A percentile compares a stretch with the other conserved stretches of the same genome.
These are phyloP conservation scores for Tethya wilhelma DNA, from an alignment of 37 sponge, comb jelly and placozoan species.

Conservation along the genomic window DNA sequence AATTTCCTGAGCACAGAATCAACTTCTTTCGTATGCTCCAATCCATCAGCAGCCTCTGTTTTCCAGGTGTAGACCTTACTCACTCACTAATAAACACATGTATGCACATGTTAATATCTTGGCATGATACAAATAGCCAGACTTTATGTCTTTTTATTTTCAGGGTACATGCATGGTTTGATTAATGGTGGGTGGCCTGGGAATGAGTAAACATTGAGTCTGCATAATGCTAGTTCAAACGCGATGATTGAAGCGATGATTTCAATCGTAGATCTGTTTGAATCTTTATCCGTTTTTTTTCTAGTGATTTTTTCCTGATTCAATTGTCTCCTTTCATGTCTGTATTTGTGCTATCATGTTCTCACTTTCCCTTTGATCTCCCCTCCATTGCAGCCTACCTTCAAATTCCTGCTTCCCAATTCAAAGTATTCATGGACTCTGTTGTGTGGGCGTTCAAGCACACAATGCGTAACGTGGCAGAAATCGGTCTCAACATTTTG, in stretches of 20 bases:
- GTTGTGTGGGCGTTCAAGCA: conserved; percentile 98
- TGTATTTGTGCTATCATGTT: neutral
- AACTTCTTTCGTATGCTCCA: conserved; percentile 95
- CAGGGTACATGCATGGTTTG: no score
- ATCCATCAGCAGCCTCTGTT: conserved; percentile 84
- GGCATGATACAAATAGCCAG: no score
- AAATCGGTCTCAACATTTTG: conserved; percentile 83
- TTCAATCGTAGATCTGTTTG: no score
- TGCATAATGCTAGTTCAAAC: no score
- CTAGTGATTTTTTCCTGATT: neutral
- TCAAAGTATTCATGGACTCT: conserved; percentile 91
- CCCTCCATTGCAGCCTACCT: conserved; percentile 68
- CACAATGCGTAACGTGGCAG: conserved; percentile 97
- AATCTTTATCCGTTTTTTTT: neutral
- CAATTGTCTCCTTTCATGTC: neutral
- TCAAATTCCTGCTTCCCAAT: conserved; percentile 82
- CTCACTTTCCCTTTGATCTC: neutral
- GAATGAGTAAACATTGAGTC: no score
- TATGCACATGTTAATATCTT: no score
- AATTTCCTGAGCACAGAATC: conserved; percentile 94
- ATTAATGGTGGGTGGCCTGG: no score
- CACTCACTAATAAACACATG: no score
- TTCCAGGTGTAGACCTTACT: conserved; percentile 54
- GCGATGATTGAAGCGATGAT: no score
- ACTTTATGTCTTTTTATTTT: no score